Percentiles rank a stretch among this genome's conserved stretches.
phyloP scores from a whole-genome alignment of 2,797 vertebrate species.

The Muscicapa striata region DNA sequence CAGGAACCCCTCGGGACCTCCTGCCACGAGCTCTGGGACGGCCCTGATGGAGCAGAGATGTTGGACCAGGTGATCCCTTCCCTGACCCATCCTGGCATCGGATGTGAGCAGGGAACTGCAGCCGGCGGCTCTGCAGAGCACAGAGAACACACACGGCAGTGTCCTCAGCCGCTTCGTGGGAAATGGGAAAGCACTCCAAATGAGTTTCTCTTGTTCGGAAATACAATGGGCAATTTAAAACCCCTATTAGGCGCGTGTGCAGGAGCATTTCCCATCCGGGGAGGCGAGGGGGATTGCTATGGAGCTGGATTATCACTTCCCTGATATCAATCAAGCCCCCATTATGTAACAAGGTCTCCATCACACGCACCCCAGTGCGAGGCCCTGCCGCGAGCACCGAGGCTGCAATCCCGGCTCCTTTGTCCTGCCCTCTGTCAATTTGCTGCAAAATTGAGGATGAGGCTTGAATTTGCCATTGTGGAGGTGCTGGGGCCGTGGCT shows the following conservation, averaged over 20 bases:
- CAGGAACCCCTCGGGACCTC: background rate
- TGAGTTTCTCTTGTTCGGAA: conserved; percentile 62
- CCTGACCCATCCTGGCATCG: accelerated
- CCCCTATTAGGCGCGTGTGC: conserved; percentile 17
- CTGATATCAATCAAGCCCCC: conserved; percentile 55
- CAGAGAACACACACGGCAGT: background rate
- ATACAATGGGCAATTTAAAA: conserved; percentile 64
- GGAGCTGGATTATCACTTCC: conserved; percentile 36
- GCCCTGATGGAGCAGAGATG: background rate
- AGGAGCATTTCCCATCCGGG: conserved; percentile 54
- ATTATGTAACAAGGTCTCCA: conserved; percentile 46
- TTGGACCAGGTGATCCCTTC: background rate
- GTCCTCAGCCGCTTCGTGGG: background rate
- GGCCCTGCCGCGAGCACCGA: conserved; percentile 1
- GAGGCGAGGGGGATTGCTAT: background rate
- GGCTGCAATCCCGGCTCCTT: conserved; percentile 45
- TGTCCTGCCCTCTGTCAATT: conserved; percentile 55
- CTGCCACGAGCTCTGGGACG: background rate
- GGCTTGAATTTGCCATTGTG: conserved; percentile 30
- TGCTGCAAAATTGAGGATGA: conserved; percentile 25
- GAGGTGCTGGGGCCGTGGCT: background rate
- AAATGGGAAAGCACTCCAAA: conserved; percentile 11
- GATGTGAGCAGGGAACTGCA: background rate
- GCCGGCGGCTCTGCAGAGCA: background rate
- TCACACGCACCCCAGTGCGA: background rate